Conservation (phyloP, 2,113 vertebrate genomes). For the Malurus melanocephalus region DNA sequence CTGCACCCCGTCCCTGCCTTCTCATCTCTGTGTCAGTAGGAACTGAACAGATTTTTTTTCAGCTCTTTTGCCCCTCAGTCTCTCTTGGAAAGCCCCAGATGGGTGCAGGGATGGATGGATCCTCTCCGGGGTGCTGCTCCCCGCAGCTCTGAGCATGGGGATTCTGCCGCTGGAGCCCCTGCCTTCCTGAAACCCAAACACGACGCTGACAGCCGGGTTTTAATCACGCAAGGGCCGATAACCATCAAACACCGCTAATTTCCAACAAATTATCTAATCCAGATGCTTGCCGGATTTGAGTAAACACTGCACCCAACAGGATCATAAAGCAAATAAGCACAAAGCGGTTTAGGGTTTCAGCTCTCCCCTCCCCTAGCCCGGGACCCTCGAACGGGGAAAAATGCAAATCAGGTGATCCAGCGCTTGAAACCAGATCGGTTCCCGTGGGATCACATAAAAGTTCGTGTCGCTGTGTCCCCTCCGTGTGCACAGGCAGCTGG, state of each 20-base stretch:
- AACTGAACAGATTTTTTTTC: neutral
- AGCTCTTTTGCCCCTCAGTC: neutral
- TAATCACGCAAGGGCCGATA: conserved; percentile 83
- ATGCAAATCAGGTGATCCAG: conserved; percentile 89
- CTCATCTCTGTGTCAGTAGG: too few relatives aligned
- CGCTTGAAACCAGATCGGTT: conserved; percentile 76
- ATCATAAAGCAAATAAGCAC: conserved; percentile 97
- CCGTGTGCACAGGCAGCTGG: rapidly evolving
- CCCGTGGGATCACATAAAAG: neutral
- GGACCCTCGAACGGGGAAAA: conserved; percentile 76
- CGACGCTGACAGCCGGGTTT: conserved; percentile 50
- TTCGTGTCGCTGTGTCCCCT: neutral
- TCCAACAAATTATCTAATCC: conserved; percentile 98
- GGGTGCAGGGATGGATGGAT: neutral
- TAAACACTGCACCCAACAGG: conserved; percentile 88
- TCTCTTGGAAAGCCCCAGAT: neutral
- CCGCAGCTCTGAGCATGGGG: neutral
- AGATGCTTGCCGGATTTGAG: conserved; percentile 89
- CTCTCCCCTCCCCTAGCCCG: conserved; percentile 75
- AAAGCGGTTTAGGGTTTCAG: conserved; percentile 90
- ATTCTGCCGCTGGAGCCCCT: neutral
- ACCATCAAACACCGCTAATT: conserved; percentile 86
- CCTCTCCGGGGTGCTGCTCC: rapidly evolving
- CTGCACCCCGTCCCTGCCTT: neutral
- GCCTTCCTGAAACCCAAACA: conserved; percentile 8